A percentile compares a stretch with the other conserved stretches of the same genome.
Evolutionary conservation across 2,797 vertebrate species (phyloP).

Genomic region (Linurgus olivaceus): DNA sequence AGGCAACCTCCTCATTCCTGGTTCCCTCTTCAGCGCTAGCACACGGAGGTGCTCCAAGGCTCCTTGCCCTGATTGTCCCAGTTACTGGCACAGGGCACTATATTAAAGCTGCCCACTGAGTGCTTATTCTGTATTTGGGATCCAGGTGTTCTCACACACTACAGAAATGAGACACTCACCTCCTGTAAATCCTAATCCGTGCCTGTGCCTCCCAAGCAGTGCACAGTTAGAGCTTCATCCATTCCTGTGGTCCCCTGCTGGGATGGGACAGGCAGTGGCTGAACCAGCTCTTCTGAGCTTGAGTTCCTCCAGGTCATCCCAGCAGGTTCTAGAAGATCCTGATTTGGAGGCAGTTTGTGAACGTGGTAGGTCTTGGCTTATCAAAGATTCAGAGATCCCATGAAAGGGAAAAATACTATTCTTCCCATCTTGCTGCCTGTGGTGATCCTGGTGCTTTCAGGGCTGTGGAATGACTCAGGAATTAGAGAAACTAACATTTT

Average conservation of each 20-base stretch:
- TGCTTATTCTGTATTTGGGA: not conserved
- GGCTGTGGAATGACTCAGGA: not conserved
- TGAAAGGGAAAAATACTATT: not conserved
- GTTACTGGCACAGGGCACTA: not conserved
- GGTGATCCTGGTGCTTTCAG: not conserved
- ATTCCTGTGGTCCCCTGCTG: not conserved
- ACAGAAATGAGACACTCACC: not conserved
- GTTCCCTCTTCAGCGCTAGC: not conserved
- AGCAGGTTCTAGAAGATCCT: not conserved
- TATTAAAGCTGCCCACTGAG: not conserved
- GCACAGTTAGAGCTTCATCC: not conserved
- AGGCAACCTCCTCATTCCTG: not conserved
- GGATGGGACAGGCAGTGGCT: not conserved
- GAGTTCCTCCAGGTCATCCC: not conserved
- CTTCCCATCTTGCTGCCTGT: not conserved
- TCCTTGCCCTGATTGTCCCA: not conserved
- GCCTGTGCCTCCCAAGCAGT: not conserved
- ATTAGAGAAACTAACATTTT: not conserved
- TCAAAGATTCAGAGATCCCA: not conserved
- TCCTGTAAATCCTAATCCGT: not conserved
- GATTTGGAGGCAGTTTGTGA: not conserved
- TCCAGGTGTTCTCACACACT: not conserved
- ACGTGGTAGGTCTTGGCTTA: not conserved
- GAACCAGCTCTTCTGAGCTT: not conserved
- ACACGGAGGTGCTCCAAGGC: not conserved